A percentile compares a stretch with the other conserved stretches of the same genome.
phyloP scores from a whole-genome alignment of 2,113 vertebrate genomes.

The Mystacornis crossleyi region DNA sequence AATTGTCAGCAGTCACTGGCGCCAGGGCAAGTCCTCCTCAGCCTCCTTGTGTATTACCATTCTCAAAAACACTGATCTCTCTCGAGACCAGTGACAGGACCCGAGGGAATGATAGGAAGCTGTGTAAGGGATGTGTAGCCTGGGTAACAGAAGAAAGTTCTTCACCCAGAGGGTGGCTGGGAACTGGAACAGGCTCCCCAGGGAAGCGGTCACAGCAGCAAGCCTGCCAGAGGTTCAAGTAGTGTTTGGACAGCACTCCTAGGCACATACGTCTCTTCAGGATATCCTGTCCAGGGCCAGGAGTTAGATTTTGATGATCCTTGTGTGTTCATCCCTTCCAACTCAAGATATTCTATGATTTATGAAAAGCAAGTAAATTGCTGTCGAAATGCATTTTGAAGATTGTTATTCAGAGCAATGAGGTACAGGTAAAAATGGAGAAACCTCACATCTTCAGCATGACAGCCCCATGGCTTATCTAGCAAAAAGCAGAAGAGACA shows the following conservation, averaged over 20 bases:
- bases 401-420: background rate
- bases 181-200: background rate
- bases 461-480: background rate
- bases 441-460: background rate
- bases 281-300: background rate
- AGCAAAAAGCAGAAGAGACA: background rate
- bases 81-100: background rate
- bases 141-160: background rate
- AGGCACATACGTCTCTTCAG: background rate
- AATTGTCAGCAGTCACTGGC: background rate
- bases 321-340: background rate
- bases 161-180: background rate
- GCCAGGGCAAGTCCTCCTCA: background rate
- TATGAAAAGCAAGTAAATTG: background rate
- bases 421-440: background rate
- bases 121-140: background rate
- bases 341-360: background rate
- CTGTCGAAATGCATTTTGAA: background rate
- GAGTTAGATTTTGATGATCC: background rate
- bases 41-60: background rate
- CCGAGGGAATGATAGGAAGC: fast-evolving
- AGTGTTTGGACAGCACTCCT: background rate
- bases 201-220: background rate
- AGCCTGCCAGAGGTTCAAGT: background rate
- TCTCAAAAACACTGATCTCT: background rate